Evolutionary conservation across 2,888 invertebrate genomes (phyloP).

Genomic region (Agrochola lychnidis): DNA sequence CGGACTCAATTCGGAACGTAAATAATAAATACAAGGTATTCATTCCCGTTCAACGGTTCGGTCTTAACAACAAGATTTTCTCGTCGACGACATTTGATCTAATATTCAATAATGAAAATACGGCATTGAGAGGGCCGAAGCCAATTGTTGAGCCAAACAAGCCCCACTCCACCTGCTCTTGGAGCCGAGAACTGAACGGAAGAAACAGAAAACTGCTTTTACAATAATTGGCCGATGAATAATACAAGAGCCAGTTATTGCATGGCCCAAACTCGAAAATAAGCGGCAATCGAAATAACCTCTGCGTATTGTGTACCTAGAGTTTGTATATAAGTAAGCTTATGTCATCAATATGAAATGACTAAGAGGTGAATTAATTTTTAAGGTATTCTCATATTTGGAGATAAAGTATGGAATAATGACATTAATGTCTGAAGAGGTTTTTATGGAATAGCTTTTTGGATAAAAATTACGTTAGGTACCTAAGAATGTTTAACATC

Average conservation of each 20-base stretch:
- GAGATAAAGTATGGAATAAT: constrained; percentile 12
- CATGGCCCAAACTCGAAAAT: constrained; percentile 82
- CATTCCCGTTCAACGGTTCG: constrained; percentile 62
- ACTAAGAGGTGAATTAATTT: constrained; percentile 32
- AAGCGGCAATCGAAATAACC: constrained; percentile 68
- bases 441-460: constrained; percentile 25
- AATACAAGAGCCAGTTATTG: constrained; percentile 89
- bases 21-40: constrained; percentile 69
- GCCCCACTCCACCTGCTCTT: constrained; percentile 78
- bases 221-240: constrained; percentile 90
- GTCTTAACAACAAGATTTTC: constrained; percentile 64
- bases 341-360: constrained; percentile 56
- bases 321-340: constrained; percentile 50
- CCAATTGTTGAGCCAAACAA: constrained; percentile 84
- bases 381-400: constrained; percentile 9
- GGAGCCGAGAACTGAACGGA: constrained; percentile 61
- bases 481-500: constrained; percentile 3
- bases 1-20: constrained; percentile 60
- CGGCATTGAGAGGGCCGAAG: constrained; percentile 75
- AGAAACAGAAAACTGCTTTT: constrained; percentile 88
- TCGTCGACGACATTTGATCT: constrained; percentile 77
- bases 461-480: no score
- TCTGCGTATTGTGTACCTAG: constrained; percentile 46
- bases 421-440: constrained; percentile 15
- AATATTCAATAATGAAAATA: constrained; percentile 84